Evolutionary conservation across 2,797 vertebrate genomes (phyloP), one percentile per base, ranked within the genome.

Genomic region (Tenualosa thibaudeaui): DNA sequence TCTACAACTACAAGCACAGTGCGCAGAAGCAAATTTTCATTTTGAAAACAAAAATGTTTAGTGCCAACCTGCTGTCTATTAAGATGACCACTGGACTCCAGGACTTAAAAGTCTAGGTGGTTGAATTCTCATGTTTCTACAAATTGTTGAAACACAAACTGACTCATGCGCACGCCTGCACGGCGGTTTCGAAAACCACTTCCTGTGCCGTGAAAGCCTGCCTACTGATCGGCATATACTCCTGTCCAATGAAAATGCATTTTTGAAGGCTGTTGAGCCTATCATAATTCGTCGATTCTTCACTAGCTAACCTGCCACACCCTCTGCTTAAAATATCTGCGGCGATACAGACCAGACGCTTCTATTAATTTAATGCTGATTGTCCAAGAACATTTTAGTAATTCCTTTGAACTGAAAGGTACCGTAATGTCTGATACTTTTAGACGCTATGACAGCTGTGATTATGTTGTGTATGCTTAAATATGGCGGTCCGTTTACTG

Each of bases 201-300:
- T 78, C 71, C 54, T 85, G 17, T 78, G 51, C 62, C 26, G 81
- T 46, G 17, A 40, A 31, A 7, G 62, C 19, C 37, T n/a, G 71
- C 4, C n/a, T 7, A 2, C 65, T 88, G 88, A 90, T 88, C 84
- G 88, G 81, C 81, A 50, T 51, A 22, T 19, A 5, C 15, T 78
- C 5, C 65, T 71, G 85, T 51, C 90, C 86, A 90, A 91, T 89
- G 53, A 62, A 12, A 68, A 81, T 56, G 26, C 31, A 56, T 12
- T 24, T 81, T 2, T 17, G 5, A 82, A 49, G 31, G 3, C 17
- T 15, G 43, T 68, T 54, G 31, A 60, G 84, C 88, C 89, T 90
- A 90, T 91, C 22, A 82, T 40, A 8, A 40, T 81, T 56, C 58
- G 54, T 40, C 82, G 37, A 19, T 15, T 51, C 7, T 1, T 13